Conservation (phyloP, 1,140 invertebrate genomes). For the Tetramorium alpestre region DNA sequence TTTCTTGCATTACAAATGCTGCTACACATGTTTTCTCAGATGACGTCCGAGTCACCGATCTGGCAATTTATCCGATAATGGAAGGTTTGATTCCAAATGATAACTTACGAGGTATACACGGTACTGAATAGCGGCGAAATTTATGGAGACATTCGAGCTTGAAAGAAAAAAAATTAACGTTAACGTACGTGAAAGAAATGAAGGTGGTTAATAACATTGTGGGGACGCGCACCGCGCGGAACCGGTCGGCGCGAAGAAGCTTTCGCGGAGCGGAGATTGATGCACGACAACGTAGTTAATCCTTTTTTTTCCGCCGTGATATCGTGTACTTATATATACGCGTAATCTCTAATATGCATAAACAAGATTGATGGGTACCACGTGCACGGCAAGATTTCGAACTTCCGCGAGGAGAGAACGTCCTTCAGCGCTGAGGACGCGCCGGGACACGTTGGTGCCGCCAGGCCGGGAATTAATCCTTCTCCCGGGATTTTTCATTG, state of each 20-base stretch:
- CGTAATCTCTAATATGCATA: slow-evolving; percentile 74
- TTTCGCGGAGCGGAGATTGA: slow-evolving; percentile 61
- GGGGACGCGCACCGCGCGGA: slow-evolving; percentile 17
- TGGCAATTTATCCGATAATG: neutral
- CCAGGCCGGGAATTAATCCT: slow-evolving; percentile 67
- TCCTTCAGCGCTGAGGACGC: slow-evolving; percentile 25
- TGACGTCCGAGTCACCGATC: neutral
- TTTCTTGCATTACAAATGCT: neutral
- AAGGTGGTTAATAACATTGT: slow-evolving; percentile 65
- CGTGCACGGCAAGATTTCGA: slow-evolving; percentile 65
- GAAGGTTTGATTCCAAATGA: slow-evolving; percentile 11
- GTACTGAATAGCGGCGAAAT: neutral
- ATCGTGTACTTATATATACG: slow-evolving; percentile 67
- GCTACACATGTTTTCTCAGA: neutral
- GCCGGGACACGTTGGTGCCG: slow-evolving; percentile 32
- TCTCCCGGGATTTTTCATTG: slow-evolving; percentile 70
- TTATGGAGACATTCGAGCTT: neutral
- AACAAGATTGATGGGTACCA: slow-evolving; percentile 72
- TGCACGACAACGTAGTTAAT: slow-evolving; percentile 71
- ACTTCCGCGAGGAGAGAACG: slow-evolving; percentile 55
- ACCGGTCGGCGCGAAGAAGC: slow-evolving; percentile 58
- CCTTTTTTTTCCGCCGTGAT: slow-evolving; percentile 58
- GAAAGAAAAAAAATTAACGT: slow-evolving; percentile 13
- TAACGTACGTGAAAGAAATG: slow-evolving; percentile 12
- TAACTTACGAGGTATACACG: neutral